phyloP scores from a whole-genome alignment of 2,888 invertebrate genomes.

The Phaedon cochleariae region DNA sequence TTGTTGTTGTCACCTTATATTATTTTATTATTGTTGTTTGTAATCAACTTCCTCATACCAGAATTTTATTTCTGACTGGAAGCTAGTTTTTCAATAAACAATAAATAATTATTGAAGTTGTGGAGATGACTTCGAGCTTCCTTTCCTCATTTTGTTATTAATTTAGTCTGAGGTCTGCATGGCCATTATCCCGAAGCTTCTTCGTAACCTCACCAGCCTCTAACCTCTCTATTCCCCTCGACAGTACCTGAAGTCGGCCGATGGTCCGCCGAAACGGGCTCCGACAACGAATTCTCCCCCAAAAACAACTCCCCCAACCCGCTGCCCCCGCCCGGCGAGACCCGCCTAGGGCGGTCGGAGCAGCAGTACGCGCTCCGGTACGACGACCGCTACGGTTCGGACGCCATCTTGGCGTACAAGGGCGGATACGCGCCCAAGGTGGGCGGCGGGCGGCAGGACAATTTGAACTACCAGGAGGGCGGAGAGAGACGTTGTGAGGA shows the following conservation, averaged over 20 bases:
- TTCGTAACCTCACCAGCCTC: too few species aligned
- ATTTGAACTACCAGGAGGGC: slow-evolving; percentile 65
- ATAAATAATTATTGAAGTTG: too few species aligned
- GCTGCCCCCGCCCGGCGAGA: slow-evolving; percentile 71
- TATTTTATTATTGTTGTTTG: too few species aligned
- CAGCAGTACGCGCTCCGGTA: slow-evolving; percentile 63
- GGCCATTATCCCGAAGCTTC: too few species aligned
- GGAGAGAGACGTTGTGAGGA: slow-evolving; percentile 74
- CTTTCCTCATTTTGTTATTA: too few species aligned
- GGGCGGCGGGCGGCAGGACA: slow-evolving; percentile 54
- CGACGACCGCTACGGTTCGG: slow-evolving; percentile 55
- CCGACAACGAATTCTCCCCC: slow-evolving; percentile 75
- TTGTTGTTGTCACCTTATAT: too few species aligned
- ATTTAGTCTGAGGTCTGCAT: too few species aligned
- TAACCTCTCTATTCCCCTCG: too few species aligned
- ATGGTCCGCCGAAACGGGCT: slow-evolving; percentile 83
- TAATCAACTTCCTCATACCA: too few species aligned
- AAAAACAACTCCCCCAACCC: slow-evolving; percentile 74
- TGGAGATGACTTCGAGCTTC: too few species aligned
- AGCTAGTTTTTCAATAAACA: too few species aligned
- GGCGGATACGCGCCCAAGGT: slow-evolving; percentile 57
- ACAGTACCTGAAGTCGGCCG: slow-evolving; percentile 66
- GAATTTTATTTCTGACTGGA: too few species aligned
- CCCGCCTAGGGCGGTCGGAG: slow-evolving; percentile 66
- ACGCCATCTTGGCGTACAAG: slow-evolving; percentile 50